Conservation (phyloP, 2,888 invertebrate species). For the Micoletzkya japonica region DNA sequence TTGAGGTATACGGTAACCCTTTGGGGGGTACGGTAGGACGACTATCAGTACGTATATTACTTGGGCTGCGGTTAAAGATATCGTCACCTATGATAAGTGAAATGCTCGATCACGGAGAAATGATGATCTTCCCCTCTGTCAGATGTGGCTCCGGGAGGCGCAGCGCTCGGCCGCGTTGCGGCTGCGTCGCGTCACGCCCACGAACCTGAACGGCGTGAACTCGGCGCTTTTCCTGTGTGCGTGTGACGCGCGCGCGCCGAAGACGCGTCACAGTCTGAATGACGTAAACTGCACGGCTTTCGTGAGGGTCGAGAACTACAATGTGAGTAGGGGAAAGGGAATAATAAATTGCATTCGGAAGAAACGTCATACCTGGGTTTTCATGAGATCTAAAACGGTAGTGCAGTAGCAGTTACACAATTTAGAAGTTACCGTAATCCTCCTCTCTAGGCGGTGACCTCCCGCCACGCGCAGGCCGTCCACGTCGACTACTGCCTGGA, state of each 20-base stretch:
- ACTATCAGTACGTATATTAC: too few relatives aligned
- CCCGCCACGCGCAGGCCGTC: not conserved
- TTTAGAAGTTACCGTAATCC: not conserved
- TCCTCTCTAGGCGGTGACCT: not conserved
- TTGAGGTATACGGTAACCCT: too few relatives aligned
- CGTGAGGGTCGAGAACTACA: constrained; percentile 41
- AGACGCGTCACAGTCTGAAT: constrained; percentile 7
- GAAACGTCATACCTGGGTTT: not conserved
- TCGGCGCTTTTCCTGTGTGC: too few relatives aligned
- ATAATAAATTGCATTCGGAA: too few relatives aligned
- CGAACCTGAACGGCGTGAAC: too few relatives aligned
- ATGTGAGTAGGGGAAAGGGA: constrained; percentile 14
- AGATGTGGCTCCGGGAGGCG: constrained; percentile 28
- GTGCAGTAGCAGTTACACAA: not conserved
- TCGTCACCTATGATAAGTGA: too few relatives aligned
- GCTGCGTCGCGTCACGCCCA: constrained; percentile 4
- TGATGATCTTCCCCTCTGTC: too few relatives aligned
- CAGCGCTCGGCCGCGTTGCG: constrained; percentile 10
- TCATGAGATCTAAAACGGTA: not conserved
- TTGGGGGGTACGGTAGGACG: too few relatives aligned
- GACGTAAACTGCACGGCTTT: constrained; percentile 43
- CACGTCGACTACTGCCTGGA: constrained; percentile 10
- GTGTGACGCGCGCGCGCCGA: constrained; percentile 35
- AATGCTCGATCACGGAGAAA: too few relatives aligned
- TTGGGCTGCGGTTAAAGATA: too few relatives aligned